A percentile compares a stretch with the other conserved stretches of the same genome.
Evolutionary conservation across 2,797 vertebrate species (phyloP).

Genomic region (Phalanger gymnotis): DNA sequence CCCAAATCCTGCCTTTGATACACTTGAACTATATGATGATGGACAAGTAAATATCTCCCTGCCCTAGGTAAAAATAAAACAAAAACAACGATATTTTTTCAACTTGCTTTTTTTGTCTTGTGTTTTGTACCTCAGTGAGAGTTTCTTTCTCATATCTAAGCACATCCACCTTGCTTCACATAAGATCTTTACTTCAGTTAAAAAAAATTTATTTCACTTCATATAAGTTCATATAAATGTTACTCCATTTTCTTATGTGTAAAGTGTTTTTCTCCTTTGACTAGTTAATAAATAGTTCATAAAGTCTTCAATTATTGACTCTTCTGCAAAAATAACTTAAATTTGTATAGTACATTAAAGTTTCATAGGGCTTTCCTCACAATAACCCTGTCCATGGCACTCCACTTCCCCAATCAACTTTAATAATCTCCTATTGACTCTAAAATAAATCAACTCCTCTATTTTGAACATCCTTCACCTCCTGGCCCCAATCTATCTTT

Average conservation of each 20-base stretch:
- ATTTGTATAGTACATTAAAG: neutral
- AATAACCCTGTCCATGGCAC: neutral
- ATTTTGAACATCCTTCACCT: neutral
- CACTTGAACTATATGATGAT: neutral
- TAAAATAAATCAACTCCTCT: neutral
- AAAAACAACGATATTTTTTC: neutral
- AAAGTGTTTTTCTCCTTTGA: neutral
- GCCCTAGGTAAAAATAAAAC: neutral
- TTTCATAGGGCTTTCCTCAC: neutral
- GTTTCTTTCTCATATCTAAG: neutral
- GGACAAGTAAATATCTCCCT: neutral
- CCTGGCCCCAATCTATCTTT: neutral
- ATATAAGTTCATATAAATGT: neutral
- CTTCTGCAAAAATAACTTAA: neutral
- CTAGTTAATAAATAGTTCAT: neutral
- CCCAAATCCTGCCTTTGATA: neutral
- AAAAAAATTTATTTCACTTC: neutral
- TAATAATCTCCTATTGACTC: neutral
- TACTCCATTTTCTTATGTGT: neutral
- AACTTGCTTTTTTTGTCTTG: neutral
- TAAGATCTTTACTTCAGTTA: neutral
- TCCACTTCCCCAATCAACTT: neutral
- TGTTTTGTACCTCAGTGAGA: neutral
- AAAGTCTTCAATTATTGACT: neutral
- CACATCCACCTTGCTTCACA: neutral